These are phyloP conservation scores for Dyspetes luteomarginatus DNA, from an alignment of 2,888 invertebrate genomes.

Conservation along the genomic window DNA sequence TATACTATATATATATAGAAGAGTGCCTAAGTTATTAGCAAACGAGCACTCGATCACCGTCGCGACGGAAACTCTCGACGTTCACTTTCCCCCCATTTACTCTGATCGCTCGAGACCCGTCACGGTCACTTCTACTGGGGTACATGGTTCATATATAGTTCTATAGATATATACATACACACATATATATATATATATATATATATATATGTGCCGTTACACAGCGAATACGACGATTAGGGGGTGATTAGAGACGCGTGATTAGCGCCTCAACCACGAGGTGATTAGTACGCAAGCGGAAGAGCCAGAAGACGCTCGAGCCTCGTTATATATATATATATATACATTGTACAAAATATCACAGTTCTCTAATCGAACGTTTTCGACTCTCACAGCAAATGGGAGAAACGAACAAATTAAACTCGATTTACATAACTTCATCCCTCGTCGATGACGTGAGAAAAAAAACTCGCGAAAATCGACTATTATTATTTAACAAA, in stretches of 20 bases:
- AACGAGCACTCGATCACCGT: slow-evolving; percentile 23
- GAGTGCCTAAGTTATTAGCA: neutral
- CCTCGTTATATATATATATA: neutral
- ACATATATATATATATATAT: neutral
- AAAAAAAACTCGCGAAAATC: neutral
- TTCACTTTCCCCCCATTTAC: slow-evolving; percentile 15
- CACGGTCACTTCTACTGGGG: slow-evolving; percentile 26
- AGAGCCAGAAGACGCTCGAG: neutral
- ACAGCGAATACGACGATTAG: slow-evolving; percentile 32
- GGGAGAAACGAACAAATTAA: neutral
- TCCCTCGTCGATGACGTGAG: neutral
- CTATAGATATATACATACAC: neutral
- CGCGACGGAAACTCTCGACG: slow-evolving; percentile 12
- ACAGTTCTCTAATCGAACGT: neutral
- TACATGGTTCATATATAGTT: neutral
- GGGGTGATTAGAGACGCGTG: slow-evolving; percentile 43
- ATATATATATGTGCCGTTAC: neutral
- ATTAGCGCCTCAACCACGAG: slow-evolving; percentile 28
- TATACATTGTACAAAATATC: neutral
- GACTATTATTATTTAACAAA: neutral
- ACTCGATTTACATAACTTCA: neutral
- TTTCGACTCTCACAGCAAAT: neutral
- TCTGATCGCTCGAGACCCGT: slow-evolving; percentile 13
- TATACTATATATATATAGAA: neutral
- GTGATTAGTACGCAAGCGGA: slow-evolving; percentile 14